Base-by-base conservation (phyloP, 2,113 vertebrate genomes). In the Mustela lutreola region DNA sequence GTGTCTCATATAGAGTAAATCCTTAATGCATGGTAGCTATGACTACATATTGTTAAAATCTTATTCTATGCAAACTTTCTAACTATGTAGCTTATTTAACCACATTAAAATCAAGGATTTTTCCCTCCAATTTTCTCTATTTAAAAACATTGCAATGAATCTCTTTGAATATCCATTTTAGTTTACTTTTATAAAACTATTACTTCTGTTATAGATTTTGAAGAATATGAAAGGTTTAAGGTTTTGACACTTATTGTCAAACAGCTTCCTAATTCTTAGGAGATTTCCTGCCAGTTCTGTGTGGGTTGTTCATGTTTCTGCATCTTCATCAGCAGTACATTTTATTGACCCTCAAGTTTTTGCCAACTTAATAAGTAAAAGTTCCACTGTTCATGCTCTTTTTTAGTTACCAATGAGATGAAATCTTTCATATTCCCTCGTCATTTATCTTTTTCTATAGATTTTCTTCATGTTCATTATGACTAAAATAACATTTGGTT, bases 301-400 rank as follows among this genome's bases (percentile, higher is more conserved):
- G 22, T 76, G 76, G 22, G 45, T 58, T 82, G 16, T 33, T 70
- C 36, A 39, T 33, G 45, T 92, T 6, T 92, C 53, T 84, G 8
- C 11, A 65, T 36, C 45, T 71, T 36, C 11, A 28, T 33, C 36
- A 80, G 76, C 26, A 58, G 28, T 48, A 58, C 31, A 65, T 48
- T 91, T 80, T 75, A 67, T 85, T 92, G 26, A 56, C 18, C 67
- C 48, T 93, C 75, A 93, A 48, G 82, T 71, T 28, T 75, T 75
- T 82, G 45, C 50, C 48, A 81, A 76, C 9, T 79, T 86, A n/a
- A 48, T n/a, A 53, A 24, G n/a, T 86, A 70, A 63, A 90, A 71
- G 3, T 76, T 53, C 70, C 15, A 42, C 24, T 63, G n/a, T 71
- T 89, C 63, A 21, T 56, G 36, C 9, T 8, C 45, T 45, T 89